Evolutionary conservation across 2,113 vertebrate species (phyloP).

Genomic region (Oryzias celebensis): DNA sequence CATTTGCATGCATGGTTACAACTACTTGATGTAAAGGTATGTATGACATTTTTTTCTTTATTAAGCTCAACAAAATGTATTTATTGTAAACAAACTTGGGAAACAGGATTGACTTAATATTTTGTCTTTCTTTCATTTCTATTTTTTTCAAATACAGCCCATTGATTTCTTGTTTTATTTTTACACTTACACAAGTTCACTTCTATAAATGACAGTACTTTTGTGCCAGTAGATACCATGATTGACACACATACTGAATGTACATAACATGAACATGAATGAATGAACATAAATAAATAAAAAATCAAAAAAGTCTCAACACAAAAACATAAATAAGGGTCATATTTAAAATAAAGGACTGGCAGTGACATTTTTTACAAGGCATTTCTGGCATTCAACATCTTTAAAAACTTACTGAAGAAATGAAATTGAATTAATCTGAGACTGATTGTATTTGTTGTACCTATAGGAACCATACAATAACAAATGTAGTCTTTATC

Average conservation of each 20-base stretch:
- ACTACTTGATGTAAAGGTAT: constrained; percentile 10
- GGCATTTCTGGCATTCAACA: constrained; percentile 57
- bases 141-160: too few relatives aligned
- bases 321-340: neutral
- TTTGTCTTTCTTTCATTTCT: too few relatives aligned
- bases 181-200: too few relatives aligned
- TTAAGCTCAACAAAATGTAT: neutral
- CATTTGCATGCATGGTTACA: constrained; percentile 44
- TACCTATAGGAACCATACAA: constrained; percentile 16
- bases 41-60: constrained; percentile 1
- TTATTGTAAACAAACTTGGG: neutral
- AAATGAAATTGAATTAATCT: constrained; percentile 30
- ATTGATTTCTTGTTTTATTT: too few relatives aligned
- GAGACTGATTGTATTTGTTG: constrained; percentile 22
- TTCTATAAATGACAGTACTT: too few relatives aligned
- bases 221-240: too few relatives aligned
- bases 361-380: constrained; percentile 56
- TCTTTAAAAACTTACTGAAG: constrained; percentile 17
- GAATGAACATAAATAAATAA: too few relatives aligned
- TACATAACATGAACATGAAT: too few relatives aligned
- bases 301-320: neutral
- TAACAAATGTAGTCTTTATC: constrained; percentile 21
- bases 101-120: too few relatives aligned
- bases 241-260: too few relatives aligned
- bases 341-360: constrained; percentile 9